These are phyloP conservation scores for Prunella fulvescens DNA, from an alignment of 2,113 vertebrate species.

Conservation along the genomic window DNA sequence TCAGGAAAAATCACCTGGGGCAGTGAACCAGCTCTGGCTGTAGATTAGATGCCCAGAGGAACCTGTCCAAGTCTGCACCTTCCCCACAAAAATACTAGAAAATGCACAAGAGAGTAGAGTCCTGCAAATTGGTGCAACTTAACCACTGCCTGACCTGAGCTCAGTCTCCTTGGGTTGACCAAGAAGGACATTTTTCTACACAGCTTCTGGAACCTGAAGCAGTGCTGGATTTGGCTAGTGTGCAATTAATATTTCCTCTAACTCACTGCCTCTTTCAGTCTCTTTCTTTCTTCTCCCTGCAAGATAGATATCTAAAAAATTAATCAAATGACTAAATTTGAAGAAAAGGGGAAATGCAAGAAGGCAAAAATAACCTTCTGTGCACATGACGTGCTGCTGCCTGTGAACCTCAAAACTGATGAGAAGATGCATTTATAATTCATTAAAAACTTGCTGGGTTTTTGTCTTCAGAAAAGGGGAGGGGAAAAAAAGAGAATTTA, in stretches of 20 bases:
- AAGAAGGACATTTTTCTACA: background rate
- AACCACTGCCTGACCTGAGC: background rate
- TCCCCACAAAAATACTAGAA: background rate
- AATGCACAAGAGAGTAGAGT: background rate
- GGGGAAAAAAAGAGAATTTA: background rate
- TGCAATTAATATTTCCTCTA: background rate
- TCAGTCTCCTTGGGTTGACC: background rate
- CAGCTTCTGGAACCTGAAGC: background rate
- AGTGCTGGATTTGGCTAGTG: background rate
- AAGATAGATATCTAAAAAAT: conserved; percentile 63
- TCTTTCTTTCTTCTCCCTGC: background rate
- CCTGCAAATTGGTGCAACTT: background rate
- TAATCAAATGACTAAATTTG: conserved; percentile 47
- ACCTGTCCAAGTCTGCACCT: background rate
- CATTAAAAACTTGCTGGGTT: conserved; percentile 58
- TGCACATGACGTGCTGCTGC: conserved; percentile 2
- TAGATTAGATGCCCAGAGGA: background rate
- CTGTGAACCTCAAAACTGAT: background rate
- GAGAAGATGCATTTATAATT: conserved; percentile 57
- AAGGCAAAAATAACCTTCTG: conserved; percentile 21
- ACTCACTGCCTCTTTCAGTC: background rate
- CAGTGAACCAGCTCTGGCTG: background rate
- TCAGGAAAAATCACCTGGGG: background rate
- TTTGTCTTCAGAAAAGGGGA: conserved; percentile 36
- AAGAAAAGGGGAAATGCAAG: conserved; percentile 1